Evolutionary conservation across 2,113 vertebrate genomes (phyloP).

Genomic region (Jacana jacana): DNA sequence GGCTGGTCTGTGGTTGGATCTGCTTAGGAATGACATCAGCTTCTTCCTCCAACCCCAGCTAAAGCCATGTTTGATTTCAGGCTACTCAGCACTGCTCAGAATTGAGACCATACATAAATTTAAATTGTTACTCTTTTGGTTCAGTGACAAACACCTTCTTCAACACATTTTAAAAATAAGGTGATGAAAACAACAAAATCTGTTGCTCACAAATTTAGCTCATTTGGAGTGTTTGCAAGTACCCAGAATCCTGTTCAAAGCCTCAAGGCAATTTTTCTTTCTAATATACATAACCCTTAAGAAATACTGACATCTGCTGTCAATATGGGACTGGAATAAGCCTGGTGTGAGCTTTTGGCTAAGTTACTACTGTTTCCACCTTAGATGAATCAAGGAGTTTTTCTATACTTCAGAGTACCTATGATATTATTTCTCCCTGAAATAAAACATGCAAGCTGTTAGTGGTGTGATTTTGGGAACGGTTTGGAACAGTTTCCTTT

Average conservation of each 20-base stretch:
- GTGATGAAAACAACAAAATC: slow-evolving; percentile 45
- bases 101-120: neutral
- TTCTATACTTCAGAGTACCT: neutral
- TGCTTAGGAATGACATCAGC: neutral
- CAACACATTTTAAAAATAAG: slow-evolving; percentile 55
- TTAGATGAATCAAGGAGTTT: neutral
- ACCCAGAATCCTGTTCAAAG: slow-evolving; percentile 8
- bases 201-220: slow-evolving; percentile 54
- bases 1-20: neutral
- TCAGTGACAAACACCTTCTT: slow-evolving; percentile 1
- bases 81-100: neutral
- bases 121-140: neutral
- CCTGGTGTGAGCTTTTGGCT: neutral
- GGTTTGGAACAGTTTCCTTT: neutral
- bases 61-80: neutral
- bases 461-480: neutral
- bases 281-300: neutral
- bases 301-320: slow-evolving; percentile 59
- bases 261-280: neutral
- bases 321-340: neutral
- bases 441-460: neutral
- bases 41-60: neutral
- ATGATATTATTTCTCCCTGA: neutral
- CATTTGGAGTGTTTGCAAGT: slow-evolving; percentile 15
- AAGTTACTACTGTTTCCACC: neutral